Percentiles rank a stretch among this genome's conserved stretches.
phyloP scores from a whole-genome alignment of 2,797 vertebrate species.

The Darevskia nairensis region DNA sequence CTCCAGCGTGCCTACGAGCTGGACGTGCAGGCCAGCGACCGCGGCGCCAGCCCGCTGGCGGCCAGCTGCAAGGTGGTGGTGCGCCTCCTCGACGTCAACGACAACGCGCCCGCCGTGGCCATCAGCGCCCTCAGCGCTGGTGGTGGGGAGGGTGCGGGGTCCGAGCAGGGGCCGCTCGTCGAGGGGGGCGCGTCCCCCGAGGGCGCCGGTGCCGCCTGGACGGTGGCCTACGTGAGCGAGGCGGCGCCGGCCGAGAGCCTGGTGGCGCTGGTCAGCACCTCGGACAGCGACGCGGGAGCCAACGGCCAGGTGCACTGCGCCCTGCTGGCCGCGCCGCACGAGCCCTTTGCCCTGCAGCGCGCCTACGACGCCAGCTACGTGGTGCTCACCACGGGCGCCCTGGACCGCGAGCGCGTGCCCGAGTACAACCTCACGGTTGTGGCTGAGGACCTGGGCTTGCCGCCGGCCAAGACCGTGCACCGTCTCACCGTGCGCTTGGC shows the following conservation, averaged over 20 bases:
- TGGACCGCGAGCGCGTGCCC: constrained; percentile 88
- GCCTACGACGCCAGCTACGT: constrained; percentile 95
- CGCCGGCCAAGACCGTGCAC: constrained; percentile 85
- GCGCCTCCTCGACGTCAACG: constrained; percentile 92
- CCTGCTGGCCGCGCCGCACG: constrained; percentile 84
- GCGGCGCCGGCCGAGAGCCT: constrained; percentile 89
- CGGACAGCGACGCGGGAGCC: constrained; percentile 89
- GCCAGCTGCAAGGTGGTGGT: constrained; percentile 90
- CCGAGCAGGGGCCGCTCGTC: too few species aligned
- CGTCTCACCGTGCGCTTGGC: constrained; percentile 88
- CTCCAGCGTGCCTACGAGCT: constrained; percentile 91
- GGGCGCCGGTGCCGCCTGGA: constrained; percentile 21
- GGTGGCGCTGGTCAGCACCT: constrained; percentile 92
- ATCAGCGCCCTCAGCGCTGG: constrained; percentile 88
- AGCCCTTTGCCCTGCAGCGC: constrained; percentile 89
- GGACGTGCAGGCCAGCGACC: constrained; percentile 90
- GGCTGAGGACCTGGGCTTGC: constrained; percentile 91
- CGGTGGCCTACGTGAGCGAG: constrained; percentile 87
- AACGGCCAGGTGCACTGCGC: constrained; percentile 92
- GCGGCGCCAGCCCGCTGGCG: constrained; percentile 85
- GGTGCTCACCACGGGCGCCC: constrained; percentile 85
- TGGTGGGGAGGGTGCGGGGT: constrained; percentile 54
- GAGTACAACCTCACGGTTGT: constrained; percentile 94
- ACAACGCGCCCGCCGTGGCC: constrained; percentile 90
- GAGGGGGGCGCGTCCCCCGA: not conserved